phyloP scores from a whole-genome alignment of 2,888 invertebrate species.

The Epiblema foenella region DNA sequence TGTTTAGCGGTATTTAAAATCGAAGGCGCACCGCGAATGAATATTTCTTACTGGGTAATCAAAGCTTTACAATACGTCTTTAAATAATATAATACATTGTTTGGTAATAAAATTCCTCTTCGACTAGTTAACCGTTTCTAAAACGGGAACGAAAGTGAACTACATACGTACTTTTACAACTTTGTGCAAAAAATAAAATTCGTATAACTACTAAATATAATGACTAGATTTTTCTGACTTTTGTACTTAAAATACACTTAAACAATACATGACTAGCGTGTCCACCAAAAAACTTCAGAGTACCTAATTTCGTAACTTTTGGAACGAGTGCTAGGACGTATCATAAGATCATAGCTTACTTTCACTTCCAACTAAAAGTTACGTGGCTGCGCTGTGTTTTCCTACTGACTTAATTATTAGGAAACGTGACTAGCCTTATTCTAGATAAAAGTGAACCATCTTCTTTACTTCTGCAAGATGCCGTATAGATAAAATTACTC shows the following conservation, averaged over 20 bases:
- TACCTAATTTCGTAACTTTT: too few relatives aligned
- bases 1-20: background rate
- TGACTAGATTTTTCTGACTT: conserved; percentile 3
- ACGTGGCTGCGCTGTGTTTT: background rate
- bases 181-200: conserved; percentile 4
- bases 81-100: background rate
- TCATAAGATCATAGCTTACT: too few relatives aligned
- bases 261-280: background rate
- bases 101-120: background rate
- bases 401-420: background rate
- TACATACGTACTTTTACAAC: conserved; percentile 11
- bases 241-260: background rate
- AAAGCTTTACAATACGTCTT: background rate
- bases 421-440: background rate
- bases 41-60: too few relatives aligned
- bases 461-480: background rate
- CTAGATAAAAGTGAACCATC: too few relatives aligned
- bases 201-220: background rate
- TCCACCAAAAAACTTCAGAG: background rate
- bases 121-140: conserved; percentile 5
- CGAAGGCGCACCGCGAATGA: background rate
- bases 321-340: too few relatives aligned
- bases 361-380: too few relatives aligned
- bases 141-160: background rate
- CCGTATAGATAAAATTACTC: background rate